phyloP scores from a whole-genome alignment of 2,797 vertebrate genomes.

The Urocyon cinereoargenteus region DNA sequence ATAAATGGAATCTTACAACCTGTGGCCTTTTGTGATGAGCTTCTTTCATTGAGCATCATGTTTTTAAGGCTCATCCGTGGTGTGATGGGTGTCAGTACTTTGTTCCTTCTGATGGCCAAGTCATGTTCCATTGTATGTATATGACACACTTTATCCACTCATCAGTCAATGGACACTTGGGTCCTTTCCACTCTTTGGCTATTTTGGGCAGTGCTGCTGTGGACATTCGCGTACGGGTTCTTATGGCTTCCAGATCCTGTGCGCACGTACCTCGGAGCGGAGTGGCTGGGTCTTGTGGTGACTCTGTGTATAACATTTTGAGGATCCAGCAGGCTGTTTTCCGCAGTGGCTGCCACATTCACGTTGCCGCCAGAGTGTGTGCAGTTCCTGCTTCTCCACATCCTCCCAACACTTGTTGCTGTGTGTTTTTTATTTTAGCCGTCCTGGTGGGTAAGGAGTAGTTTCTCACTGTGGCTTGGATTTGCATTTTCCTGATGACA shows the following conservation, averaged over 20 bases:
- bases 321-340: not conserved
- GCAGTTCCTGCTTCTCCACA: not conserved
- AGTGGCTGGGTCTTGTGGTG: not conserved
- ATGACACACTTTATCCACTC: not conserved
- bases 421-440: not conserved
- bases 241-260: not conserved
- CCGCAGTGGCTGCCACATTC: not conserved
- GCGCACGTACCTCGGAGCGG: not conserved
- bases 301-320: not conserved
- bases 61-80: no score
- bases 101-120: rapidly evolving
- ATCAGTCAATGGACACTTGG: not conserved
- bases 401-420: not conserved
- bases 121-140: not conserved
- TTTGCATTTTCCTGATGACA: not conserved
- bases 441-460: not conserved
- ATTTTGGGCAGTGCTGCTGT: not conserved
- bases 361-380: not conserved
- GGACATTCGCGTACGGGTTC: not conserved
- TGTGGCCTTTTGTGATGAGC: no score
- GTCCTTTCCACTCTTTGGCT: not conserved
- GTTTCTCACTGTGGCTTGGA: not conserved
- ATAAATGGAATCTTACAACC: no score
- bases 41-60: no score
- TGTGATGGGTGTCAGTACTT: no score